These are phyloP conservation scores for Meleagris gallopavo DNA, from an alignment of 2,113 vertebrate genomes.

Conservation along the genomic window DNA sequence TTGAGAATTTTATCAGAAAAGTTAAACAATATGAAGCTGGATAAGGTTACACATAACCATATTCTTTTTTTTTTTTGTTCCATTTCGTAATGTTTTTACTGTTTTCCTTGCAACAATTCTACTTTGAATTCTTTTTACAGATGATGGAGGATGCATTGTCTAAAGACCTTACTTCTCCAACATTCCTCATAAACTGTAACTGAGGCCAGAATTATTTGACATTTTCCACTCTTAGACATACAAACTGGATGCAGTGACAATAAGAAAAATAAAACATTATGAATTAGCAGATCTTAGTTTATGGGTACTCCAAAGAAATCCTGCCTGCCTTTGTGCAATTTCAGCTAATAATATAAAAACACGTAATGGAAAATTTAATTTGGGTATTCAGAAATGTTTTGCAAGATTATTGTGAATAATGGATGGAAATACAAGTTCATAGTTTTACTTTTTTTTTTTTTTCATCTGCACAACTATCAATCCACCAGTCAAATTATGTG, in stretches of 20 bases:
- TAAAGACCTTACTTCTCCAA: not conserved
- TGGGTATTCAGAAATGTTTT: not conserved
- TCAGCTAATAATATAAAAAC: not conserved
- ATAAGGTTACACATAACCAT: not conserved
- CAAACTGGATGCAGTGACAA: not conserved
- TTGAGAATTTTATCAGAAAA: not conserved
- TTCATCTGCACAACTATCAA: not conserved
- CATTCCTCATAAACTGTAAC: not conserved
- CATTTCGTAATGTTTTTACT: not conserved
- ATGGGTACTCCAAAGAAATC: not conserved
- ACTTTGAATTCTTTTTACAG: not conserved
- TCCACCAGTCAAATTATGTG: not conserved
- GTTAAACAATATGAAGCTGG: not conserved
- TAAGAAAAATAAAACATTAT: not conserved
- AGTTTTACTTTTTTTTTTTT: not conserved
- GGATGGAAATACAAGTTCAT: not conserved
- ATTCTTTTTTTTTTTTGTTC: not conserved
- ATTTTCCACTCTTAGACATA: not conserved
- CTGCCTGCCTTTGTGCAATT: not conserved
- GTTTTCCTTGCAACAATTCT: not conserved
- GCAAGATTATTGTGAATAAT: not conserved
- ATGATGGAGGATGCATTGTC: not conserved
- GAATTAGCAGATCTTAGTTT: not conserved
- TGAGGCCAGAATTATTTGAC: not conserved
- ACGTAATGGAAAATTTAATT: not conserved